These are phyloP conservation scores for Fopius arisanus DNA, from an alignment of 1,140 invertebrate genomes.

Conservation along the genomic window DNA sequence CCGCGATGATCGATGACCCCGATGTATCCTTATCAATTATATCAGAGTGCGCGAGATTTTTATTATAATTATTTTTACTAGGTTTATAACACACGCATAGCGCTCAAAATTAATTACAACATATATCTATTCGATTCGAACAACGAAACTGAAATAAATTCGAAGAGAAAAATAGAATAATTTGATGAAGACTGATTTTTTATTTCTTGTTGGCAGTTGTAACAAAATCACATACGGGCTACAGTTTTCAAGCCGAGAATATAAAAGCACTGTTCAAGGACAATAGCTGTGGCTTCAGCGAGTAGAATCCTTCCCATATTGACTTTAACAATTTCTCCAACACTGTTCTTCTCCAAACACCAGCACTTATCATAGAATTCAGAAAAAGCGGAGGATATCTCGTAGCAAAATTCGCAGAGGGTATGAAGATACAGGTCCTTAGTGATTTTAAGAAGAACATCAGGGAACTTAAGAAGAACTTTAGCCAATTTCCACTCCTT, in stretches of 20 bases:
- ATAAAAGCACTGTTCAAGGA: conserved; percentile 87
- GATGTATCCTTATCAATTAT: too few relatives aligned
- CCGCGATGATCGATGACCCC: too few relatives aligned
- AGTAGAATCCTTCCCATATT: conserved; percentile 88
- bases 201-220: neutral
- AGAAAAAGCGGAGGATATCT: conserved; percentile 89
- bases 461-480: conserved; percentile 84
- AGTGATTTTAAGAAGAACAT: conserved; percentile 84
- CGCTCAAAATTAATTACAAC: too few relatives aligned
- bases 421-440: conserved; percentile 88
- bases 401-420: conserved; percentile 96
- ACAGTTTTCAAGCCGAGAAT: conserved; percentile 94
- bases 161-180: too few relatives aligned
- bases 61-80: too few relatives aligned
- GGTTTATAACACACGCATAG: too few relatives aligned
- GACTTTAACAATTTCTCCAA: conserved; percentile 82
- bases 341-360: conserved; percentile 90
- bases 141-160: too few relatives aligned
- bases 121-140: too few relatives aligned
- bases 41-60: too few relatives aligned
- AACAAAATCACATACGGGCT: conserved; percentile 81
- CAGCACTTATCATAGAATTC: conserved; percentile 99
- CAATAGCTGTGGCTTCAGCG: conserved; percentile 89
- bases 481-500: conserved; percentile 97
- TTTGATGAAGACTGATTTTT: neutral